Percentiles rank a stretch among this genome's conserved stretches.
Conservation (phyloP, 2,113 vertebrate species). For the Azemiops feae region DNA sequence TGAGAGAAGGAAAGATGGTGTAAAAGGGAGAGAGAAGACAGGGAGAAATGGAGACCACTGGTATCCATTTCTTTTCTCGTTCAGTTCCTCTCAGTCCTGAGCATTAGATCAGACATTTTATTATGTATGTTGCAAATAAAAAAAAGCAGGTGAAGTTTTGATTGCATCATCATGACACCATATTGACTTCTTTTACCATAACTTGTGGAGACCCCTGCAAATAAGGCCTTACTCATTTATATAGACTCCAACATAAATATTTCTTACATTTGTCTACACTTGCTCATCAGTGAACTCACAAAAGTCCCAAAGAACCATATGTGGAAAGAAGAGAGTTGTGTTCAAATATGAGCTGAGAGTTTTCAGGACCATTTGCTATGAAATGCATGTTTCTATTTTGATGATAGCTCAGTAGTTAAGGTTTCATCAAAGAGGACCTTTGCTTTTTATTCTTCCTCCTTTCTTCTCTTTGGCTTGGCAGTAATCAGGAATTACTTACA, state of each 20-base stretch:
- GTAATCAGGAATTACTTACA: background rate
- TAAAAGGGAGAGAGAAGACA: background rate
- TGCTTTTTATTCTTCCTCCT: background rate
- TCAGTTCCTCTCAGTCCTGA: background rate
- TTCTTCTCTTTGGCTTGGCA: accelerated
- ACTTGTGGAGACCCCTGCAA: background rate
- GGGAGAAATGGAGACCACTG: background rate
- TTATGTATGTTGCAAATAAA: no score
- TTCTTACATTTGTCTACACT: background rate
- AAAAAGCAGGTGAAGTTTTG: no score
- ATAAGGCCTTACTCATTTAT: background rate
- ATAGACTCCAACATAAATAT: background rate
- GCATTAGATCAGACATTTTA: background rate
- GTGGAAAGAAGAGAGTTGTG: background rate
- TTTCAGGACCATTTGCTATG: background rate
- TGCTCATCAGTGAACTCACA: background rate
- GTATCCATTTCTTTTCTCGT: background rate
- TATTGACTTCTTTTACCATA: background rate
- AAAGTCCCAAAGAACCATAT: background rate
- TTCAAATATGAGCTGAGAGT: background rate
- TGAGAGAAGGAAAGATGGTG: background rate
- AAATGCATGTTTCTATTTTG: accelerated
- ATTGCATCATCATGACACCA: background rate
- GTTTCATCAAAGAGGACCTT: background rate
- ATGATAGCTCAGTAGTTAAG: accelerated